Base-by-base conservation (phyloP, 2,888 invertebrate species). In the Shargacucullia verbasci region DNA sequence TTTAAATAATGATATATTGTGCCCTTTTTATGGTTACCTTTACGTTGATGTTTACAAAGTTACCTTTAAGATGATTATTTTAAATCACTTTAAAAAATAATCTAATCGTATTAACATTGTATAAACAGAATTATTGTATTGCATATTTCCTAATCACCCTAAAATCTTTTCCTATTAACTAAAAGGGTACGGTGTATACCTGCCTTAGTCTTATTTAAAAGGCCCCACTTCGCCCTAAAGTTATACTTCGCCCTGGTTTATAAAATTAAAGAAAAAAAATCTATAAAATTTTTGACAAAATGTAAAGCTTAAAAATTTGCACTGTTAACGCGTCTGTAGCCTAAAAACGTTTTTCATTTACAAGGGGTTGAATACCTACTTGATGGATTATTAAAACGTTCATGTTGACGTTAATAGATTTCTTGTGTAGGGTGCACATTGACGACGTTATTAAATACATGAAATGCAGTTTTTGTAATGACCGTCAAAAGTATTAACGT, bases 391-490 rank as follows among this genome's bases (percentile, higher is more conserved):
- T 83, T 79, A 83, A 86, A 87, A 83, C 81, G 83, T 81, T 78
- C 84, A 73, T 85, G 82, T 82, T 87, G 90, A 92, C 93, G 88
- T 85, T 91, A 92, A 93, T 92, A 90, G 91, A 88, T 90, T 89
- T 88, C 84, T 86, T 82, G 80, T 83, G 80, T 83, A 78, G 89
- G 90, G 88, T 85, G 84, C 76, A 83, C 78, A 78, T 76, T 84
- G 88, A 88, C 83, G 87, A 84, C 82, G 85, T 90, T 91, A 92
- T 93, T 93, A 90, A 91, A 91, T 89, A 89, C 91, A 82, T 92
- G 92, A 94, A 85, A 91, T 92, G 93, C 92, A 90, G 83, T 91
- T 93, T 92, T 91, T 87, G 83, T 89, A 89, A 91, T 88, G 88
- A 86, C 82, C 76, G 69, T 46, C 58, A 66, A 69, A 71, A 78